Evolutionary conservation across 2,113 vertebrate genomes (phyloP).

Genomic region (Chaetodon trifascialis): DNA sequence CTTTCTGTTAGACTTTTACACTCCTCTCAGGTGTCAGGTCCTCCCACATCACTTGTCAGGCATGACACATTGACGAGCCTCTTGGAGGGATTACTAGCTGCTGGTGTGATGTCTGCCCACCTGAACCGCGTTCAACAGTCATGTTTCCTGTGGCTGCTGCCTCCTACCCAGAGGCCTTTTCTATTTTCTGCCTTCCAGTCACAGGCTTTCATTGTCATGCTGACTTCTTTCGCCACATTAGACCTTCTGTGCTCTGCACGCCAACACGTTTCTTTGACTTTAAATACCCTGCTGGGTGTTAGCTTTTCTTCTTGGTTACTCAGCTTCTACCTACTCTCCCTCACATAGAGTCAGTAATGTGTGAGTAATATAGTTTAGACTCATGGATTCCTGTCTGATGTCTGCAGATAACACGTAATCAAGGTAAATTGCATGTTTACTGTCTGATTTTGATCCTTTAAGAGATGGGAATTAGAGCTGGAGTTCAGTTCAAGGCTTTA

Average conservation of each 20-base stretch:
- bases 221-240: conserved; percentile 5
- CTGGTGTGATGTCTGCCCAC: conserved; percentile 50
- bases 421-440: not conserved
- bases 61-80: conserved; percentile 52
- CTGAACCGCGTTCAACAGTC: conserved; percentile 42
- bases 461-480: not conserved
- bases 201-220: conserved; percentile 19
- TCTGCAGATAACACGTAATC: conserved; percentile 2
- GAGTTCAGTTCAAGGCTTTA: not conserved
- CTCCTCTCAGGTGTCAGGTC: conserved; percentile 21
- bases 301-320: conserved; percentile 32
- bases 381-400: conserved; percentile 14
- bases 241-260: not conserved
- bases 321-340: conserved; percentile 26
- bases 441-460: not conserved
- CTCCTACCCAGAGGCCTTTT: conserved; percentile 51
- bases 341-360: conserved; percentile 24
- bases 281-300: conserved; percentile 24
- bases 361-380: conserved; percentile 14
- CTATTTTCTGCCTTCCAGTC: conserved; percentile 30
- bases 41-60: conserved; percentile 58
- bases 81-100: conserved; percentile 46
- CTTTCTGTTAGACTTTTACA: conserved; percentile 18
- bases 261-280: conserved; percentile 47
- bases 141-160: conserved; percentile 44